Conservation (phyloP, 2,797 vertebrate species). For the Cryptoprocta ferox region DNA sequence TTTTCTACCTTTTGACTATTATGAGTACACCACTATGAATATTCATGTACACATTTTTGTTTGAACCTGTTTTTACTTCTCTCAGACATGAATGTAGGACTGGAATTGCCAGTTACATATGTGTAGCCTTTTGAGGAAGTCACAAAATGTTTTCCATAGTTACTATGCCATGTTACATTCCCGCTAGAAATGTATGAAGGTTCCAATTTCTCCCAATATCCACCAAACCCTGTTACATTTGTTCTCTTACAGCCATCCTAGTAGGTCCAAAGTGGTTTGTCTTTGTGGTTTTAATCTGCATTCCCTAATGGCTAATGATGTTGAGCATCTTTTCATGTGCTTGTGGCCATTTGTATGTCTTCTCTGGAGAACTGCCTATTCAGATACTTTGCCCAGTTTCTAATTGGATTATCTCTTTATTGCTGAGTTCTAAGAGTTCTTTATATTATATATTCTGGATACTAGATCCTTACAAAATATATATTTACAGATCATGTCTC, state of each 20-base stretch:
- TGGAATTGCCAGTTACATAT: not conserved
- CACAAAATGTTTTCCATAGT: not conserved
- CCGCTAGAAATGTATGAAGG: rapidly evolving
- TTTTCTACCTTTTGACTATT: not conserved
- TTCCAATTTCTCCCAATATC: not conserved
- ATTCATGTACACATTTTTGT: not conserved
- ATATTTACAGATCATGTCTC: not conserved
- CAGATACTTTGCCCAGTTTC: not conserved
- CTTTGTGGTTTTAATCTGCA: not conserved
- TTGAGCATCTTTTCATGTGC: not conserved
- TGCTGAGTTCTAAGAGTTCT: not conserved
- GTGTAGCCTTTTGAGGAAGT: not conserved
- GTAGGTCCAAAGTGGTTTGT: not conserved
- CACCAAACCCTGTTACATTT: not conserved
- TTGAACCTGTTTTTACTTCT: not conserved
- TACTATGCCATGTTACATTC: not conserved
- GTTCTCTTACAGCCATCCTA: not conserved
- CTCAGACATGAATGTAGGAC: not conserved
- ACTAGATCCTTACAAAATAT: not conserved
- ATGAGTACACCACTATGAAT: not conserved
- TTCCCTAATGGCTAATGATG: not conserved
- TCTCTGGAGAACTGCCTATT: not conserved
- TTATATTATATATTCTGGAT: not conserved
- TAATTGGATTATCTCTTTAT: not conserved
- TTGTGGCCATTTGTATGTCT: not conserved